phyloP scores from a whole-genome alignment of 1,140 invertebrate species.

The Drosophila parabipectinata region DNA sequence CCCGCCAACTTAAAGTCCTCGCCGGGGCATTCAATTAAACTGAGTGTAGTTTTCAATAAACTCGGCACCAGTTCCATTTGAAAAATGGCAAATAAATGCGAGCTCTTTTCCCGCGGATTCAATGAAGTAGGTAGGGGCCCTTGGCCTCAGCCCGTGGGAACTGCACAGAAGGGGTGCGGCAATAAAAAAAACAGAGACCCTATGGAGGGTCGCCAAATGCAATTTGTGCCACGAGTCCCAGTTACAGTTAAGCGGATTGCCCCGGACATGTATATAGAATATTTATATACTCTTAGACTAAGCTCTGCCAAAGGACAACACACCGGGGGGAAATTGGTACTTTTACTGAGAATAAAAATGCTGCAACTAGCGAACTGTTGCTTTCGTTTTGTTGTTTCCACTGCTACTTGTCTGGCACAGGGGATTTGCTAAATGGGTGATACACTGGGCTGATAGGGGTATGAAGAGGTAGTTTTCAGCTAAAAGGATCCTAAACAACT shows the following conservation, averaged over 20 bases:
- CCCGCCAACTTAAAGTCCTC: constrained; percentile 51
- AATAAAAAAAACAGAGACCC: constrained; percentile 10
- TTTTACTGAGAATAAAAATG: constrained; percentile 27
- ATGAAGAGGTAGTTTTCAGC: not conserved
- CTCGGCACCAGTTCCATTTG: constrained; percentile 59
- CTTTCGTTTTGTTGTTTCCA: constrained; percentile 22
- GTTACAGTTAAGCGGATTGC: constrained; percentile 76
- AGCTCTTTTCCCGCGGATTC: constrained; percentile 25
- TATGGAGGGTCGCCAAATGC: constrained; percentile 56
- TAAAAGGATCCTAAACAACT: not conserved
- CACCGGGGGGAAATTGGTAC: constrained; percentile 26
- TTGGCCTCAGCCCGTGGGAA: constrained; percentile 1
- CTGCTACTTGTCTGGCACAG: not conserved
- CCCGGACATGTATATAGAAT: constrained; percentile 67
- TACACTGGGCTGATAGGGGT: not conserved
- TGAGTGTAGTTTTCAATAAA: constrained; percentile 81
- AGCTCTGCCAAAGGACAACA: constrained; percentile 19
- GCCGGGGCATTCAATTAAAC: constrained; percentile 72
- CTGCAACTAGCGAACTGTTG: constrained; percentile 43
- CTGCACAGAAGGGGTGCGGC: not conserved
- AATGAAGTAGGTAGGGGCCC: constrained; percentile 50
- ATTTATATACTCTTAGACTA: constrained; percentile 65
- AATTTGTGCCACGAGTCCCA: constrained; percentile 66
- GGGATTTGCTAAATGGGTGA: constrained; percentile 31
- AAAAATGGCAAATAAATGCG: constrained; percentile 78